Conservation (phyloP, 2,113 vertebrate species). For the Telmatochromis bifrenatus region DNA sequence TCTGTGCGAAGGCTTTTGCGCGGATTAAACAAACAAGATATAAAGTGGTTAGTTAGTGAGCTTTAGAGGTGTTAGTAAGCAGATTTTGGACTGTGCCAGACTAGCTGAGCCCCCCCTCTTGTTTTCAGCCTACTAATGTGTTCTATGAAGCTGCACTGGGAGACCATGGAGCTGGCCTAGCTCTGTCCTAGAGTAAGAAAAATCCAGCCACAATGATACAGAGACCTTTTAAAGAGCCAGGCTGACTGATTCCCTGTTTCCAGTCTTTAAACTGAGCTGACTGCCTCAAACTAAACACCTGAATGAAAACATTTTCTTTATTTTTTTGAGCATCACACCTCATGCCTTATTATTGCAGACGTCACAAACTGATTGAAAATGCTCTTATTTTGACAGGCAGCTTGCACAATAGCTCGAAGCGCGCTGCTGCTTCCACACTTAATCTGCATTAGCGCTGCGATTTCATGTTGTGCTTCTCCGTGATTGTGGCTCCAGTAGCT, state of each 20-base stretch:
- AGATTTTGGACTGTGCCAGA: background rate
- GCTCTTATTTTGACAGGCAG: background rate
- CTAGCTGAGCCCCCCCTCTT: background rate
- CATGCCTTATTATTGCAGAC: background rate
- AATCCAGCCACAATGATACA: background rate
- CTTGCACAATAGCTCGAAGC: background rate
- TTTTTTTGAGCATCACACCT: background rate
- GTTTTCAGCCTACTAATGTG: background rate
- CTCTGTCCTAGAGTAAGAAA: background rate
- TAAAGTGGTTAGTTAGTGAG: background rate
- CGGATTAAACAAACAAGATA: background rate
- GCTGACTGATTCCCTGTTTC: background rate
- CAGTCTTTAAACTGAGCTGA: background rate
- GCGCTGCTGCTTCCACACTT: background rate
- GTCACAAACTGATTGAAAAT: background rate
- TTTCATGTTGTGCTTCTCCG: constrained; percentile 18
- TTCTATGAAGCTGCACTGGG: background rate
- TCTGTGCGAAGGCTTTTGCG: background rate
- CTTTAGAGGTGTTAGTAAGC: background rate
- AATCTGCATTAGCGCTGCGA: constrained; percentile 12
- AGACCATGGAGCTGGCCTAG: background rate
- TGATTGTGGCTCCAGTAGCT: constrained; percentile 22
- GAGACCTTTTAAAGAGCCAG: background rate
- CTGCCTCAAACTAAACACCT: background rate
- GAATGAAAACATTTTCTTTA: background rate